Conservation (phyloP, 30 jellyfish, hydroid and myxozoan genomes). For the Pelagia noctiluca region DNA sequence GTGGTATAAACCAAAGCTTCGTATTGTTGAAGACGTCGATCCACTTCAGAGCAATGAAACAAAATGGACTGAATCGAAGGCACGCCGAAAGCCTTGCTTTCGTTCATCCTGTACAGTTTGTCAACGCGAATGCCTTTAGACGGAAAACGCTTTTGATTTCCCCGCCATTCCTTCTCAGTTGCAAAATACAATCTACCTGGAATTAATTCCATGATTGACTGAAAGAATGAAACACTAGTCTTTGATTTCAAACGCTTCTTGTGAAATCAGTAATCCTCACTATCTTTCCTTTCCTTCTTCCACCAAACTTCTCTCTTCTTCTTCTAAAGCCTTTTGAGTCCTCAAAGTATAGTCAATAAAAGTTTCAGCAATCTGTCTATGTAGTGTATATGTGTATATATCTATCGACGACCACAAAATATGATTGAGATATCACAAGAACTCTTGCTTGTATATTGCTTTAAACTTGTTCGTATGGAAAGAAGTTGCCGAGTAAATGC, state of each 20-base stretch:
- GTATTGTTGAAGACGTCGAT: constrained; percentile 50
- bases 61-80: constrained; percentile 80
- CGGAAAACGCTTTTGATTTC: constrained; percentile 27
- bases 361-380: too few species aligned
- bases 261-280: too few species aligned
- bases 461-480: too few species aligned
- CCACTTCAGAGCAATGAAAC: constrained; percentile 83
- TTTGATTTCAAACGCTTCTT: too few species aligned
- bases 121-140: constrained; percentile 46
- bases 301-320: background rate
- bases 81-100: constrained; percentile 69
- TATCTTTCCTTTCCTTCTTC: background rate
- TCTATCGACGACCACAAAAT: too few species aligned
- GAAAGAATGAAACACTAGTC: too few species aligned
- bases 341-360: too few species aligned
- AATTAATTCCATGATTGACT: constrained; percentile 79
- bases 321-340: background rate
- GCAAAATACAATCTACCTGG: constrained; percentile 55
- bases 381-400: too few species aligned
- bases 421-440: too few species aligned
- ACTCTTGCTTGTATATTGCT: too few species aligned
- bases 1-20: constrained; percentile 61
- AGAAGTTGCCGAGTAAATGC: too few species aligned
- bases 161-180: constrained; percentile 35
- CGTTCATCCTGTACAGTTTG: constrained; percentile 33